phyloP scores from a whole-genome alignment of 2,113 vertebrate genomes.

The Motacilla alba region DNA sequence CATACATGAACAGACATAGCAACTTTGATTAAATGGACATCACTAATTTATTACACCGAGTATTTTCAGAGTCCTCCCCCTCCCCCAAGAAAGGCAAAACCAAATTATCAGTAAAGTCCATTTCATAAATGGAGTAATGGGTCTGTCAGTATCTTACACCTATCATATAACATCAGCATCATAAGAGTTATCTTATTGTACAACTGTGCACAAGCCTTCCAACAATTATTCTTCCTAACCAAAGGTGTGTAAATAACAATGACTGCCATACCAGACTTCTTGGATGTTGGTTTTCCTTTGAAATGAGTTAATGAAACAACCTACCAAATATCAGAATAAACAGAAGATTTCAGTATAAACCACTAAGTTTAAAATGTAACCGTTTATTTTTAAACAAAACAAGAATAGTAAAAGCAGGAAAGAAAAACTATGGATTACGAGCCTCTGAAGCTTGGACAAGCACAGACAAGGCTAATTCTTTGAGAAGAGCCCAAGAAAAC shows the following conservation, averaged over 20 bases:
- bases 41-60: neutral
- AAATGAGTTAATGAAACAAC: neutral
- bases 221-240: neutral
- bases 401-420: neutral
- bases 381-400: neutral
- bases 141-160: neutral
- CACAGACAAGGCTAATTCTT: neutral
- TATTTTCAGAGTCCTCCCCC: neutral
- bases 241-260: neutral
- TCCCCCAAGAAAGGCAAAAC: neutral
- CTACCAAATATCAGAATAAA: neutral
- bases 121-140: neutral
- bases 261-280: neutral
- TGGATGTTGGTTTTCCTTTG: neutral
- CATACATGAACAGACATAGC: neutral
- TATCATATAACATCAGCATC: neutral
- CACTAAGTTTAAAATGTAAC: neutral
- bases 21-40: neutral
- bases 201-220: neutral
- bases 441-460: neutral
- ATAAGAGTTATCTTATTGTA: neutral
- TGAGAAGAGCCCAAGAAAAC: neutral
- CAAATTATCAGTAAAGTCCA: neutral
- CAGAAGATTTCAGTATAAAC: neutral
- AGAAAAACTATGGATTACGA: neutral